Evolutionary conservation across 2,113 vertebrate genomes (phyloP).

Genomic region (Chloropsis hardwickii): DNA sequence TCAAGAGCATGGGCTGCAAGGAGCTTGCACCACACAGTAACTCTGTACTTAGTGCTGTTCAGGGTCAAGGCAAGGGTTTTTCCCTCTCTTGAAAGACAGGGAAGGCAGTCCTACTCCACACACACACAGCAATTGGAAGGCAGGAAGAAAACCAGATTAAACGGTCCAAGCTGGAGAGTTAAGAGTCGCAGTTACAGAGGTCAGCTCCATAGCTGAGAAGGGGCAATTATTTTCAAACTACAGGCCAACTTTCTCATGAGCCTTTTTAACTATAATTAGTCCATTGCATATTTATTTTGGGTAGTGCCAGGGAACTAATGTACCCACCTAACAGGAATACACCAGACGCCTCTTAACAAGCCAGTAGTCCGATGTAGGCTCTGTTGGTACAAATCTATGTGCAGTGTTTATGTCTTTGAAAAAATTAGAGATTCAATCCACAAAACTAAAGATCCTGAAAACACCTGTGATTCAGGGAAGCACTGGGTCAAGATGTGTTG

Average conservation of each 20-base stretch:
- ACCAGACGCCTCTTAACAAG: fast-evolving
- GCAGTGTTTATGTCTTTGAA: not conserved
- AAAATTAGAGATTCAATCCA: not conserved
- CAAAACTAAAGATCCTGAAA: not conserved
- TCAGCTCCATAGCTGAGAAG: not conserved
- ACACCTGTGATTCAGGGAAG: not conserved
- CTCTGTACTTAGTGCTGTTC: not conserved
- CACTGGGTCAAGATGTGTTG: not conserved
- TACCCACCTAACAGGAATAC: fast-evolving
- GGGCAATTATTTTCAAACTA: not conserved
- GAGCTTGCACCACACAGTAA: not conserved
- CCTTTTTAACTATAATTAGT: not conserved
- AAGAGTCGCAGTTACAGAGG: not conserved
- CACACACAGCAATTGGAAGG: fast-evolving
- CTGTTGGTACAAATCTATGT: not conserved
- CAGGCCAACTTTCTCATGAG: not conserved
- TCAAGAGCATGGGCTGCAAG: not conserved
- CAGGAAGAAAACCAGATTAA: not conserved
- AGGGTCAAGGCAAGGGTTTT: not conserved
- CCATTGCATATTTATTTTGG: not conserved
- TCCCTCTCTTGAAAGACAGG: not conserved
- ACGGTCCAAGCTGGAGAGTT: not conserved
- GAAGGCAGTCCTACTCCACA: not conserved
- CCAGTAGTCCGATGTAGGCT: fast-evolving
- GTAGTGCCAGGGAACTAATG: not conserved